Evolutionary conservation across 2,113 vertebrate species (phyloP).

Genomic region (Alosa alosa): DNA sequence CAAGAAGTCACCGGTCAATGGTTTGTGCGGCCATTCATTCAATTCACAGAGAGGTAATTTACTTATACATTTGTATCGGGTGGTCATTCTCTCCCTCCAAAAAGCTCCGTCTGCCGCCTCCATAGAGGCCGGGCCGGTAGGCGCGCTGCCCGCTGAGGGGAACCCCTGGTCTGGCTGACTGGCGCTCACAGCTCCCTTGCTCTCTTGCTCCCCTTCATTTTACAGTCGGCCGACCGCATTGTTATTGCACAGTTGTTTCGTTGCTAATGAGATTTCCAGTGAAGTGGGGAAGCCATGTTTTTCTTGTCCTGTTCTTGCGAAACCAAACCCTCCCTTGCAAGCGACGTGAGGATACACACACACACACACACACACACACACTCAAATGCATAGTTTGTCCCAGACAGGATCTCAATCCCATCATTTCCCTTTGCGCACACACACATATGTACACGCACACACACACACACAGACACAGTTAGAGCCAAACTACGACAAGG

Average conservation of each 20-base stretch:
- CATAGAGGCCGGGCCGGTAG: background rate
- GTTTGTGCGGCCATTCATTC: background rate
- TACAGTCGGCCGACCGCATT: conserved; percentile 52
- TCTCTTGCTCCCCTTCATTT: conserved; percentile 47
- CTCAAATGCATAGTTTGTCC: background rate
- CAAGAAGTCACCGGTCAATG: background rate
- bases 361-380: background rate
- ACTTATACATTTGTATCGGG: background rate
- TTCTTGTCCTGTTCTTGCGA: conserved; percentile 51
- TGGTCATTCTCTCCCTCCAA: background rate
- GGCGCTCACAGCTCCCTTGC: conserved; percentile 30
- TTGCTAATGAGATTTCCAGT: conserved; percentile 60
- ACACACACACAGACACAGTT: too few species aligned
- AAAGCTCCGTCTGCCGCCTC: background rate
- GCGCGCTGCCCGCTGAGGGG: background rate
- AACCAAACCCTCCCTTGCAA: conserved; percentile 46
- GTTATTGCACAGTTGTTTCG: conserved; percentile 53
- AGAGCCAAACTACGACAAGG: too few species aligned
- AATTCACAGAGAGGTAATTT: background rate
- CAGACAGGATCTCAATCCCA: too few species aligned
- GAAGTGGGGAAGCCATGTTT: conserved; percentile 48
- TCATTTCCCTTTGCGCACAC: too few species aligned
- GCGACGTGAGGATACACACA: background rate
- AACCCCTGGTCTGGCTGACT: conserved; percentile 28
- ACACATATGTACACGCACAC: too few species aligned